phyloP scores from a whole-genome alignment of 2,113 vertebrate species.

The Petromus typicus region DNA sequence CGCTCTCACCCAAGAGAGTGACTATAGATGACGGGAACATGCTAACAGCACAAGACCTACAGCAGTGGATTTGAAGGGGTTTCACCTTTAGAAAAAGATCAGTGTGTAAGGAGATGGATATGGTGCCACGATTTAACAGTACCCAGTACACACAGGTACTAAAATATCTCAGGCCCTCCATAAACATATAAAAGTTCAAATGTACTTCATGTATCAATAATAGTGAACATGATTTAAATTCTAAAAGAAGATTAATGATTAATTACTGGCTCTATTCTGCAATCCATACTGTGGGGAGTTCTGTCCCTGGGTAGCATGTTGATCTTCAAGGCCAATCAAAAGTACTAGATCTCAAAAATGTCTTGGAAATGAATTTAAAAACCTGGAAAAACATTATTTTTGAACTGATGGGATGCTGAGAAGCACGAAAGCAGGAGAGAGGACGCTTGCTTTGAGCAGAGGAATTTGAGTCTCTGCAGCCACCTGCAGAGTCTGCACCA shows the following conservation, averaged over 20 bases:
- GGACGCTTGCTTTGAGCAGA: background rate
- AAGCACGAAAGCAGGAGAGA: background rate
- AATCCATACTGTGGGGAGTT: background rate
- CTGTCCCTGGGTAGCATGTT: background rate
- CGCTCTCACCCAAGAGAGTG: background rate
- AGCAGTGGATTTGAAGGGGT: background rate
- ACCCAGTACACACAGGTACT: background rate
- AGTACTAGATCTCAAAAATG: background rate
- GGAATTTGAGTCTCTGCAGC: background rate
- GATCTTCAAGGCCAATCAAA: background rate
- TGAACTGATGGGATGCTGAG: background rate
- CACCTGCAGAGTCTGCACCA: background rate
- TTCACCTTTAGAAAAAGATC: background rate
- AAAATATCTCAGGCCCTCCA: background rate
- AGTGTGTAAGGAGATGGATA: too few relatives aligned
- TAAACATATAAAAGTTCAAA: background rate
- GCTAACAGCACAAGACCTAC: background rate
- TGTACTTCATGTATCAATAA: background rate
- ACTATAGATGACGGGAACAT: background rate
- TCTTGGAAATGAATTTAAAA: background rate
- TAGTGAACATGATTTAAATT: background rate
- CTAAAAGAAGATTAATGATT: background rate
- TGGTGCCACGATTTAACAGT: background rate
- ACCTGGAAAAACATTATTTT: background rate
- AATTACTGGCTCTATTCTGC: background rate